Conservation (phyloP, 2,888 invertebrate genomes). For the Caenorhabditis macrosperma region DNA sequence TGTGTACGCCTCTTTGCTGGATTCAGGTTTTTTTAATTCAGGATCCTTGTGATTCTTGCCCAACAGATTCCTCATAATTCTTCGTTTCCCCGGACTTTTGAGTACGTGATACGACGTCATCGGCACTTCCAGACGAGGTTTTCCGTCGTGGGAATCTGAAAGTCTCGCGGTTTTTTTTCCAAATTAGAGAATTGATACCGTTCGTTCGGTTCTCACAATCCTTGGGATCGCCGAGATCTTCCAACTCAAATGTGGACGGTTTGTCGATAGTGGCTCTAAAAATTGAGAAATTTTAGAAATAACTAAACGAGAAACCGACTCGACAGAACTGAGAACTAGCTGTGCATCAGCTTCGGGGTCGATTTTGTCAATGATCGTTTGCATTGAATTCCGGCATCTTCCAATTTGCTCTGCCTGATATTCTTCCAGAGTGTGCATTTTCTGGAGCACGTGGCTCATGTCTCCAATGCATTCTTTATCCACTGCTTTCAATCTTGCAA, state of each 20-base stretch:
- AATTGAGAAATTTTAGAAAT: background rate
- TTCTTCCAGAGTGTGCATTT: constrained; percentile 46
- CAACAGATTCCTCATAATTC: constrained; percentile 30
- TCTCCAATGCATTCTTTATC: constrained; percentile 96
- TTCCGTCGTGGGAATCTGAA: constrained; percentile 32
- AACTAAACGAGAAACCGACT: constrained; percentile 28
- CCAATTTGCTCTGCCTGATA: constrained; percentile 34
- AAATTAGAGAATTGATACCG: constrained; percentile 9
- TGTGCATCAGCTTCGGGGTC: constrained; percentile 91
- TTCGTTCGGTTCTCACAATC: constrained; percentile 19
- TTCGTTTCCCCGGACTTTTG: constrained; percentile 36
- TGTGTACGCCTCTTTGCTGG: background rate
- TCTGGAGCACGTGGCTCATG: constrained; percentile 89
- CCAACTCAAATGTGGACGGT: constrained; percentile 94
- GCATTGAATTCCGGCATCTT: constrained; percentile 92
- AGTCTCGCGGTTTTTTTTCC: background rate
- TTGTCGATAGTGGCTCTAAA: constrained; percentile 91
- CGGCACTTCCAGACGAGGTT: constrained; percentile 11
- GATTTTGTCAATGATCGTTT: constrained; percentile 91
- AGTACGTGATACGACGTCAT: constrained; percentile 12
- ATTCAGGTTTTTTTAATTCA: background rate
- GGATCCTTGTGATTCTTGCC: constrained; percentile 27
- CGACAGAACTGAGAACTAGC: constrained; percentile 92
- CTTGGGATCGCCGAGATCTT: constrained; percentile 85
- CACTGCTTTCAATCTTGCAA: constrained; percentile 83